These are phyloP conservation scores for Acanthoscelides obtectus DNA, from an alignment of 2,888 invertebrate genomes.

Conservation along the genomic window DNA sequence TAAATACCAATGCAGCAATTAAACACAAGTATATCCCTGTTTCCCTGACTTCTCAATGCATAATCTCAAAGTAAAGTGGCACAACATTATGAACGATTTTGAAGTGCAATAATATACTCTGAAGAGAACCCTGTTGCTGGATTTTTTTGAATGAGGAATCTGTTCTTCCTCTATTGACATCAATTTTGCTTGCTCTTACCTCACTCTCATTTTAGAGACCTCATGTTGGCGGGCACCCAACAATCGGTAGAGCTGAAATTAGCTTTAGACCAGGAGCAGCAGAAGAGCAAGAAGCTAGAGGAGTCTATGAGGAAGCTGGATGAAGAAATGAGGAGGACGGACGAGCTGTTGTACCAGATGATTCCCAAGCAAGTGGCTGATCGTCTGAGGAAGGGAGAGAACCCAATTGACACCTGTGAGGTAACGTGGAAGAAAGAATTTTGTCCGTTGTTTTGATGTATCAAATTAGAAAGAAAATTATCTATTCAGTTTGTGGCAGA, in stretches of 20 bases:
- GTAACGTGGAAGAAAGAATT: slow-evolving; percentile 49
- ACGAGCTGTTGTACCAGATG: slow-evolving; percentile 96
- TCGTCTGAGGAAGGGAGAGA: slow-evolving; percentile 86
- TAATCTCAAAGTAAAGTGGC: too few relatives aligned
- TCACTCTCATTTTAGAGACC: slow-evolving; percentile 57
- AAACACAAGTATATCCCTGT: too few relatives aligned
- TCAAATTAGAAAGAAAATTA: not conserved
- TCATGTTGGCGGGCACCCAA: slow-evolving; percentile 94
- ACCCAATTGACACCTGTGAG: slow-evolving; percentile 95
- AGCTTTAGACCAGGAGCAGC: slow-evolving; percentile 93
- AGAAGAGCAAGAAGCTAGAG: slow-evolving; percentile 92
- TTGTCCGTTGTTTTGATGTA: not conserved
- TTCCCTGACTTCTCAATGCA: too few relatives aligned
- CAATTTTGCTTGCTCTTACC: not conserved
- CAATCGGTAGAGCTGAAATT: slow-evolving; percentile 95
- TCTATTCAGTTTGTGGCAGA: too few relatives aligned
- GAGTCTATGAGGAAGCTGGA: slow-evolving; percentile 95
- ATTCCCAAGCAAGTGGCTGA: slow-evolving; percentile 98
- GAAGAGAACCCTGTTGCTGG: too few relatives aligned
- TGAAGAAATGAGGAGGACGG: slow-evolving; percentile 92
- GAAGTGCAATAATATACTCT: too few relatives aligned
- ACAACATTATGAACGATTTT: too few relatives aligned
- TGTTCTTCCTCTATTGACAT: too few relatives aligned
- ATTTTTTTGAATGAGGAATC: too few relatives aligned
- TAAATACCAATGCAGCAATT: too few relatives aligned